Evolutionary conservation across 2,888 invertebrate species (phyloP), one percentile per base, ranked within the genome.

Genomic region (Chloroclysta siterata): DNA sequence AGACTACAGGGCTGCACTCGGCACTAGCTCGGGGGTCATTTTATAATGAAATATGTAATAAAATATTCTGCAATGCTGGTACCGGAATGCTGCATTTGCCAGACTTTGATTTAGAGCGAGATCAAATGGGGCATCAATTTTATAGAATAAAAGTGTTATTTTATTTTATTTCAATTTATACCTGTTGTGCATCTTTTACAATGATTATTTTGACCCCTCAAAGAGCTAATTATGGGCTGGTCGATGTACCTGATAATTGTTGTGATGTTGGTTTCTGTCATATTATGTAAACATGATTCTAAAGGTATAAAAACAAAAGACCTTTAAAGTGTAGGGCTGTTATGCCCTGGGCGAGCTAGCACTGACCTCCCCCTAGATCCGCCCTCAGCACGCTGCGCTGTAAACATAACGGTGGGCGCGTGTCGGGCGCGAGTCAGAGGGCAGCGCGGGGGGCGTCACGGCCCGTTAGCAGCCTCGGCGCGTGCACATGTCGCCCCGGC

Each of bases 401-500:
- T 77, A 73, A 78, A 82, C 77, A 82, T 88, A 89, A 89, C 89
- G 89, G 89, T 84, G 80, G 76, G 84, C 85, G 85, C 82, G 87
- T 85, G 87, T 59, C 68, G 75, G 68, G 76, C 68, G 72, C 74
- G 73, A 50, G 70, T 47, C 61, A 51, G 71, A 57, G 56, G 39
- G 60, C 58, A 56, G 60, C 59, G 63, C 65, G 66, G 69, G 72
- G 77, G 71, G 77, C 82, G 88, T 87, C 86, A 87, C 87, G 87
- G 90, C 90, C 87, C 86, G 88, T 87, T 86, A 87, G 84, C 85
- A 81, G 81, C 82, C 81, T 84, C 87, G 85, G 83, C 89, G 85
- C 89, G 90, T 87, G 91, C 92, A 91, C 92, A 91, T 91, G 92
- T 90, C 90, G 90, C 89, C 76, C 69, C 80, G 91, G 91, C 92